These are phyloP conservation scores for Myopa testacea DNA, from an alignment of 2,888 invertebrate species.

Conservation along the genomic window DNA sequence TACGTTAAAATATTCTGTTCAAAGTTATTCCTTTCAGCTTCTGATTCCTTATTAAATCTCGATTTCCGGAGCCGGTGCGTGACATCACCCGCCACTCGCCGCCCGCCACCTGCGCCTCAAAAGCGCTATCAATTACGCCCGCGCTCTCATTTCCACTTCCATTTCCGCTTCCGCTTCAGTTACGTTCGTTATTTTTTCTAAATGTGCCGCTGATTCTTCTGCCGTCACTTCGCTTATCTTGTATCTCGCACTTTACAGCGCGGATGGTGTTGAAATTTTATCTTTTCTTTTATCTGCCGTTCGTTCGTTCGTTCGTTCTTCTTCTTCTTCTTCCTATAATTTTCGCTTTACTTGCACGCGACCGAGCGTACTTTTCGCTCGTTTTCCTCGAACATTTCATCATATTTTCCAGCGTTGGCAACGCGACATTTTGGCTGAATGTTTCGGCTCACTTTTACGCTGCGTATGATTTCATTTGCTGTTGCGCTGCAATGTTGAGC, in stretches of 20 bases:
- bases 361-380: slow-evolving; percentile 23
- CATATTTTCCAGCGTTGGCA: slow-evolving; percentile 5
- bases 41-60: slow-evolving; percentile 18
- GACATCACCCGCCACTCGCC: neutral
- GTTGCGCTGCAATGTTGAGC: neutral
- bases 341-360: slow-evolving; percentile 17
- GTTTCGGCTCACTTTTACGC: neutral
- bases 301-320: neutral
- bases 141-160: slow-evolving; percentile 21
- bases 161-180: neutral
- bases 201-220: neutral
- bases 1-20: too few relatives aligned
- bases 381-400: slow-evolving; percentile 19
- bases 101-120: neutral
- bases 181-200: neutral
- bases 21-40: too few relatives aligned
- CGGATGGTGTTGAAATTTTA: neutral
- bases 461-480: neutral
- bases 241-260: neutral
- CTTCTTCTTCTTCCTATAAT: neutral
- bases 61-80: slow-evolving; percentile 15
- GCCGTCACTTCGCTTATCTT: neutral
- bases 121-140: slow-evolving; percentile 33
- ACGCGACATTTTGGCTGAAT: neutral
- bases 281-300: neutral